These are phyloP conservation scores for Oxyruncus cristatus DNA, from an alignment of 2,113 vertebrate species.

Conservation along the genomic window DNA sequence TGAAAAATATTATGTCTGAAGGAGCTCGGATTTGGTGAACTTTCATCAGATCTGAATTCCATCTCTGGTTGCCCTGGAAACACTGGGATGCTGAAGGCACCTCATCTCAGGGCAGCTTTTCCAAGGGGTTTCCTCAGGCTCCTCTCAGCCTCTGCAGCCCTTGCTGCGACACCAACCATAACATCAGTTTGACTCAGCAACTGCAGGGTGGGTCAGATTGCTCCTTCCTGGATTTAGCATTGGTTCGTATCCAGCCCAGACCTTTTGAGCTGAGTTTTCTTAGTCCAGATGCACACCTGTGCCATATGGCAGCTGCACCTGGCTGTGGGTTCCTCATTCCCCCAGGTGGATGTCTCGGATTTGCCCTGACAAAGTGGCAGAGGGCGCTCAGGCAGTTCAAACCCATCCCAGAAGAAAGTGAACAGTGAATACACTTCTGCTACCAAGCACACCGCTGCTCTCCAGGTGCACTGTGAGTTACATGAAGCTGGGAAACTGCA, in stretches of 20 bases:
- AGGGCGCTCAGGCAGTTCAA: background rate
- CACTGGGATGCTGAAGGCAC: background rate
- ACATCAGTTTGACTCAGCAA: background rate
- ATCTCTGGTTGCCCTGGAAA: constrained; percentile 13
- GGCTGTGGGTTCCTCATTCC: background rate
- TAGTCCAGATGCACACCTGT: background rate
- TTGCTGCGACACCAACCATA: accelerated
- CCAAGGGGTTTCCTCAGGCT: background rate
- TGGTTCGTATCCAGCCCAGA: background rate
- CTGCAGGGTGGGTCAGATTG: background rate
- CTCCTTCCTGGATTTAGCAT: background rate
- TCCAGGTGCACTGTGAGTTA: background rate
- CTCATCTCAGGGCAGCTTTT: background rate
- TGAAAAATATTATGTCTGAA: constrained; percentile 28
- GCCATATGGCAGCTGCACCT: background rate
- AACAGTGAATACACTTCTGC: background rate
- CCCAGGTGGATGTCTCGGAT: background rate
- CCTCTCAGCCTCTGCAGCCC: background rate
- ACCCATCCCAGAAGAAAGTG: background rate
- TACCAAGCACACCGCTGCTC: background rate
- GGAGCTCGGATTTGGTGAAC: background rate
- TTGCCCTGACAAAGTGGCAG: background rate
- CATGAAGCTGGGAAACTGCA: background rate
- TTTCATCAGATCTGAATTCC: background rate
- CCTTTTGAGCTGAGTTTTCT: background rate